Conservation (phyloP, 2,888 invertebrate species). For the Acleris cristana region DNA sequence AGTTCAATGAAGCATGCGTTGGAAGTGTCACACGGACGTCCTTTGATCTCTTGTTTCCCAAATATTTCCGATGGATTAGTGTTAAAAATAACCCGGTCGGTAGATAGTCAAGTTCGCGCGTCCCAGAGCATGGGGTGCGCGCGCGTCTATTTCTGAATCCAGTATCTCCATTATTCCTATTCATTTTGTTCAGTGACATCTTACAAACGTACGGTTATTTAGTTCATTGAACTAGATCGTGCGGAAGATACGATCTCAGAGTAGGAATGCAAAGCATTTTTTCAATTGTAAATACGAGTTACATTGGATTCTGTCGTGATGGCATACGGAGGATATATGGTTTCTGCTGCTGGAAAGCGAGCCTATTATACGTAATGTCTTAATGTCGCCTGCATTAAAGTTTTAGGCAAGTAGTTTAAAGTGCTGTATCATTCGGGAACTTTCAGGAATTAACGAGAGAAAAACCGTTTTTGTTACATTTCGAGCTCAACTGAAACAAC, state of each 20-base stretch:
- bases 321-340: neutral
- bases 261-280: conserved; percentile 26
- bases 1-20: neutral
- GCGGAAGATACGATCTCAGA: conserved; percentile 16
- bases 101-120: conserved; percentile 79
- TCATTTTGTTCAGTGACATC: conserved; percentile 58
- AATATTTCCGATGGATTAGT: conserved; percentile 72
- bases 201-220: conserved; percentile 36
- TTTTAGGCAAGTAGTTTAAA: no score
- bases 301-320: conserved; percentile 13
- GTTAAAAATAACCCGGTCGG: conserved; percentile 76
- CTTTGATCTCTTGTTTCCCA: conserved; percentile 50
- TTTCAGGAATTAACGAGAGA: no score
- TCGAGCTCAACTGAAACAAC: no score
- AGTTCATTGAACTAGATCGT: conserved; percentile 50
- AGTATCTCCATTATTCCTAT: conserved; percentile 70
- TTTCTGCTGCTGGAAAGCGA: neutral
- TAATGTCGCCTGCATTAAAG: no score
- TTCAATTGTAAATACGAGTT: conserved; percentile 16
- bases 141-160: conserved; percentile 68
- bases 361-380: no score
- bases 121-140: conserved; percentile 62
- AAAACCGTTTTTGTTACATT: no score
- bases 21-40: neutral
- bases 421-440: no score